phyloP scores from a whole-genome alignment of 2,113 vertebrate species.

The Boulengeromyrus knoepffleri region DNA sequence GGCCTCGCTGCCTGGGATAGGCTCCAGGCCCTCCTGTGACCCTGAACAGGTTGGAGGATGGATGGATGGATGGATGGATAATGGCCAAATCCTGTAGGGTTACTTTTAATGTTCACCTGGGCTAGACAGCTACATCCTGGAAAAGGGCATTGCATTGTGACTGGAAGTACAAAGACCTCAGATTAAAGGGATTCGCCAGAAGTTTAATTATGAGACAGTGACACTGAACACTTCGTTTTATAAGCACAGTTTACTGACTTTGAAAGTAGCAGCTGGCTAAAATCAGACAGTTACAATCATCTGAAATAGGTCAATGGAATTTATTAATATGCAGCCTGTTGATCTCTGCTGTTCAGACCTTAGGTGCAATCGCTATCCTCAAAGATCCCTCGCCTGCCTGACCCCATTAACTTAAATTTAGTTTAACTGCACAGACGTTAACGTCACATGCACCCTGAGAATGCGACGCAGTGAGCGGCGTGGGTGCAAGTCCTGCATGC shows the following conservation, averaged over 20 bases:
- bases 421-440: neutral
- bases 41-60: neutral
- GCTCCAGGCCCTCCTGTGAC: neutral
- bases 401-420: neutral
- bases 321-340: neutral
- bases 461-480: neutral
- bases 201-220: neutral
- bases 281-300: neutral
- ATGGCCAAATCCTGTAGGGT: neutral
- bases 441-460: neutral
- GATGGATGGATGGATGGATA: neutral
- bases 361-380: neutral
- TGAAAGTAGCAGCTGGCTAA: neutral
- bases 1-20: neutral
- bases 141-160: neutral
- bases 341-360: neutral
- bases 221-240: neutral
- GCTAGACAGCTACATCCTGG: neutral
- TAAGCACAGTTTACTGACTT: neutral
- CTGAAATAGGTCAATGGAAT: neutral
- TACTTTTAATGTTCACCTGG: neutral
- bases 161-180: neutral
- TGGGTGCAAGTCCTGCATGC: neutral
- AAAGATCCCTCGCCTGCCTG: neutral
- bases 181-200: neutral